Base-by-base conservation (phyloP, 2,797 vertebrate genomes). In the Anabas testudineus region DNA sequence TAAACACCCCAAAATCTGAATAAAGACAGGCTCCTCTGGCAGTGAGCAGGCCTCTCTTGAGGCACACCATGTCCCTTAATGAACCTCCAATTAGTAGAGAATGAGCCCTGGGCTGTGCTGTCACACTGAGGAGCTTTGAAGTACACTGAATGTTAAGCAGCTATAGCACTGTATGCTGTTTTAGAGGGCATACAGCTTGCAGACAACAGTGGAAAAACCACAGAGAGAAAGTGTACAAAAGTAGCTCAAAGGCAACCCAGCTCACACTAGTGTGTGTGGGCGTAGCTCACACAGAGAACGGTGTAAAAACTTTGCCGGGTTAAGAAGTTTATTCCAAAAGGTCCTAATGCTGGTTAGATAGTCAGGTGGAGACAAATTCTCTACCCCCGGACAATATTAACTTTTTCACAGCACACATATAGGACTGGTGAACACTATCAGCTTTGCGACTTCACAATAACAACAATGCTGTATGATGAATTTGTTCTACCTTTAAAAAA, bases 71-170 rank as follows among this genome's bases (percentile, higher is more conserved):
- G 90, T 92, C 88, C 87, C 83, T 88, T 93, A 93, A 93, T 93
- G 91, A 93, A 93, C 84, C 90, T 85, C 89, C 90, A 94, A 94
- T 93, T 93, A 93, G 86, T 66, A 78, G 80, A 80, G 87, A 92
- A 91, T 88, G 86, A 90, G 89, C 89, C 90, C 80, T 67, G 86
- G 88, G 91, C 80, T 83, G 74, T 53, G 64, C 90, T 84, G 88
- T 88, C 91, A 90, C 80, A 84, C 48, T 18, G 77, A 83, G 75
- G 84, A 67, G 86, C 90, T 92, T 92, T 92, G 88, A 92, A 90
- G 90, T 87, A 81, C 21, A 58, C 66, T 84, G 88, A 87, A 92
- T 92, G 78, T 82, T 84, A 89, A 91, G 84, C 83, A 92, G 91
- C 74, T 80, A 80, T 75, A 75, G 61, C 74, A 65, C 82, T 80